Conservation (phyloP, 2,797 vertebrate genomes). For the Ctenosaura bakeri region DNA sequence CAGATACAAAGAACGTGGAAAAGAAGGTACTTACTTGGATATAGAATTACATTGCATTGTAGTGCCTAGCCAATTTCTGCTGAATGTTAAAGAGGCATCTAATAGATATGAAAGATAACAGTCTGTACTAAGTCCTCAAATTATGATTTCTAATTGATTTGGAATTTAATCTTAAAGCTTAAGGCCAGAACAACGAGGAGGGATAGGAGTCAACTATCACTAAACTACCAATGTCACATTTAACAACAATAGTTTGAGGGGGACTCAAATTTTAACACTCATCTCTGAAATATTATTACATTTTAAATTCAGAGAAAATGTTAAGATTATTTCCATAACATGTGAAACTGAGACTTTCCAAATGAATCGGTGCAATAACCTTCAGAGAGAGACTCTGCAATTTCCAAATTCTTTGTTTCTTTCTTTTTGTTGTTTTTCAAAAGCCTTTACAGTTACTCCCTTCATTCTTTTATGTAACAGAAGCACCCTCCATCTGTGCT, state of each 20-base stretch:
- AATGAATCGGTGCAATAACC: background rate
- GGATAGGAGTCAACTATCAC: background rate
- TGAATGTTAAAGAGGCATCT: background rate
- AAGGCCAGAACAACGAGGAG: background rate
- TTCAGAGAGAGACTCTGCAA: background rate
- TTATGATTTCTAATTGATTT: background rate
- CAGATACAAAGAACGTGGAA: too few species aligned
- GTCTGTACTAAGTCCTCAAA: background rate
- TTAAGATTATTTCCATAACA: background rate
- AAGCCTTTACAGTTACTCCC: background rate
- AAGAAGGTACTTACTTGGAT: background rate
- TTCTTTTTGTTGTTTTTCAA: background rate
- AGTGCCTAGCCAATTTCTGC: too few species aligned
- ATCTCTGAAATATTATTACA: background rate
- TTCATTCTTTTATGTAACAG: background rate
- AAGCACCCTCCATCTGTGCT: conserved; percentile 2
- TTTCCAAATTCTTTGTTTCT: background rate
- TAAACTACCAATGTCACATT: background rate
- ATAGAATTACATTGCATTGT: background rate
- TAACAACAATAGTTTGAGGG: background rate
- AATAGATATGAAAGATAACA: too few species aligned
- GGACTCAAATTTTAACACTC: background rate
- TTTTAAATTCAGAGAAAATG: background rate
- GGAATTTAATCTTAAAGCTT: background rate
- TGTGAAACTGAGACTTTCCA: background rate